Evolutionary conservation across 2,113 vertebrate genomes (phyloP).

Genomic region (Nerophis lumbriciformis): DNA sequence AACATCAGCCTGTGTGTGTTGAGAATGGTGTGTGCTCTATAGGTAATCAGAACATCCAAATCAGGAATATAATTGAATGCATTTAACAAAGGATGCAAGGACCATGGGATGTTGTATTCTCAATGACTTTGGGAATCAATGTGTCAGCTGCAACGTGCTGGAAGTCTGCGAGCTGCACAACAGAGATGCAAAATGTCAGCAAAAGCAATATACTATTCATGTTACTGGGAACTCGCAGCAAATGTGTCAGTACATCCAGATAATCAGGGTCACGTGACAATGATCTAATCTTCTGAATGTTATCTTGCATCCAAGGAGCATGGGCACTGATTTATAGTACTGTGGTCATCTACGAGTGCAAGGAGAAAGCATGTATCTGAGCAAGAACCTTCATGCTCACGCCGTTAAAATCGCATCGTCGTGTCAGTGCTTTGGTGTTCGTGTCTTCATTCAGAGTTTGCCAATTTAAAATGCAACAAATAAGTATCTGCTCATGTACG

Average conservation of each 20-base stretch:
- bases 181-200: slow-evolving; percentile 19
- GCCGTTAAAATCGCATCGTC: background rate
- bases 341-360: background rate
- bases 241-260: slow-evolving; percentile 12
- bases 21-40: background rate
- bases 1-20: slow-evolving; percentile 3
- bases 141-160: slow-evolving; percentile 46
- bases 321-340: background rate
- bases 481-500: no score
- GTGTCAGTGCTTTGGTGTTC: no score
- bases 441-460: no score
- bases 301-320: background rate
- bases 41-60: slow-evolving; percentile 26
- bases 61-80: slow-evolving; percentile 27
- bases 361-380: background rate
- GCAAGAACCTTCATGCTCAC: background rate
- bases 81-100: slow-evolving; percentile 32
- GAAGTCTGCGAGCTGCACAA: slow-evolving; percentile 33
- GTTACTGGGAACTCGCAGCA: background rate
- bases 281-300: background rate
- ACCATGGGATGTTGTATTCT: slow-evolving; percentile 14
- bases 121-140: slow-evolving; percentile 39
- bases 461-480: no score
- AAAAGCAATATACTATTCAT: slow-evolving; percentile 9
- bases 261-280: slow-evolving; percentile 2